phyloP scores from a whole-genome alignment of 2,797 vertebrate genomes.

The Argyrosomus regius region DNA sequence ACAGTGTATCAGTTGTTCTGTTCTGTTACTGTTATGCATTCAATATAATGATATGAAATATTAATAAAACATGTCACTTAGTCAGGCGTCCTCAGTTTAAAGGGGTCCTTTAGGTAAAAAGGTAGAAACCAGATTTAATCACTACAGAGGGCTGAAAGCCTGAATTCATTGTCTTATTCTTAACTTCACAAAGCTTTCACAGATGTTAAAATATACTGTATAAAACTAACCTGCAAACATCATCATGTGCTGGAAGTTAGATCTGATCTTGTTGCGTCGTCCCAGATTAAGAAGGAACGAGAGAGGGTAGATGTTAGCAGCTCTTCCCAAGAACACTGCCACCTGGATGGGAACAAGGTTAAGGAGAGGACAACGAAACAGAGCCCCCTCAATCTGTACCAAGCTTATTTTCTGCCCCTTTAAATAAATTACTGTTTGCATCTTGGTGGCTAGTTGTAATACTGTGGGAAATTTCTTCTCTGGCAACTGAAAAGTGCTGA shows the following conservation, averaged over 20 bases:
- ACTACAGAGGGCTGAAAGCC: background rate
- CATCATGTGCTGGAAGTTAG: constrained; percentile 99
- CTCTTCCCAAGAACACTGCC: constrained; percentile 96
- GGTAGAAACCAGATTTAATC: no score
- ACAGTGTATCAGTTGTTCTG: no score
- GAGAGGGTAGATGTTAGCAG: constrained; percentile 97
- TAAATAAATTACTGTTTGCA: background rate
- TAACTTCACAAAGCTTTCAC: background rate
- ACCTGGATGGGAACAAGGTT: constrained; percentile 83
- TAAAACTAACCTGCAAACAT: constrained; percentile 94
- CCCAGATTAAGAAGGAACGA: constrained; percentile 97
- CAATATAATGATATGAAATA: no score
- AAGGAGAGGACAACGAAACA: constrained; percentile 66
- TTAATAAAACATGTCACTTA: no score
- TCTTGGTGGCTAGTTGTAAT: background rate
- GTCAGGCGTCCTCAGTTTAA: no score
- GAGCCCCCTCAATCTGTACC: background rate
- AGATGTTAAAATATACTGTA: background rate
- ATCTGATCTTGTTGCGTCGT: constrained; percentile 94
- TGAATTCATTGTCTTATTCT: background rate
- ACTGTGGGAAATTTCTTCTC: background rate
- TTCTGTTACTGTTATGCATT: no score
- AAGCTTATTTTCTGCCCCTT: background rate
- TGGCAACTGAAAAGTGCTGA: background rate
- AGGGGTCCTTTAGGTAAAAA: no score